Percentiles rank a stretch among this genome's conserved stretches.
Conservation (phyloP, 2,888 invertebrate species). For the Limnephilus lunatus region DNA sequence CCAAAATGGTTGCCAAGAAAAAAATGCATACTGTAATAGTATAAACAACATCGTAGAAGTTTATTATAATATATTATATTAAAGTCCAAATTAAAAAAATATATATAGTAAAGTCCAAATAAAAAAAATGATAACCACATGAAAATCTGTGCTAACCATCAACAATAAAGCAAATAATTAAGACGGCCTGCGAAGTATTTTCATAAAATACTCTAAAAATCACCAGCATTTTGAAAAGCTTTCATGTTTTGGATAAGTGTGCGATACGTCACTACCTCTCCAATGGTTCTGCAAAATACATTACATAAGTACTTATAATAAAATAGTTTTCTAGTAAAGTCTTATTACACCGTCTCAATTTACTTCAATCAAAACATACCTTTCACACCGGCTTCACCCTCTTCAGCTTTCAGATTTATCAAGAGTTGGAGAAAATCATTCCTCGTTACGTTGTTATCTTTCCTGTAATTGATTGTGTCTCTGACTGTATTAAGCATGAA, state of each 20-base stretch:
- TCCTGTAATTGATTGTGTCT: constrained; percentile 72
- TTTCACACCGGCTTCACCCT: constrained; percentile 3
- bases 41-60: background rate
- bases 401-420: constrained; percentile 74
- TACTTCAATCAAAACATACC: constrained; percentile 2
- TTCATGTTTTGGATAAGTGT: background rate
- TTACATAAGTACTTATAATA: background rate
- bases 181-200: background rate
- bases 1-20: background rate
- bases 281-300: background rate
- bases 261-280: background rate
- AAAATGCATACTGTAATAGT: background rate
- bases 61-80: background rate
- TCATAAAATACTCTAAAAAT: background rate
- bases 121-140: too few relatives aligned
- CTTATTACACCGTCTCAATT: background rate
- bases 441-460: constrained; percentile 71
- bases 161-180: background rate
- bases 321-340: background rate
- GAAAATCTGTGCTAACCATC: too few relatives aligned
- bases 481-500: constrained; percentile 73
- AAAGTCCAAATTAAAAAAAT: background rate
- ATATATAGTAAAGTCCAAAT: too few relatives aligned
- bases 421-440: constrained; percentile 78
- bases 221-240: too few relatives aligned